A percentile compares a stretch with the other conserved stretches of the same genome.
These are phyloP conservation scores for Synchiropus splendidus DNA, from an alignment of 2,113 vertebrate genomes.

Conservation along the genomic window DNA sequence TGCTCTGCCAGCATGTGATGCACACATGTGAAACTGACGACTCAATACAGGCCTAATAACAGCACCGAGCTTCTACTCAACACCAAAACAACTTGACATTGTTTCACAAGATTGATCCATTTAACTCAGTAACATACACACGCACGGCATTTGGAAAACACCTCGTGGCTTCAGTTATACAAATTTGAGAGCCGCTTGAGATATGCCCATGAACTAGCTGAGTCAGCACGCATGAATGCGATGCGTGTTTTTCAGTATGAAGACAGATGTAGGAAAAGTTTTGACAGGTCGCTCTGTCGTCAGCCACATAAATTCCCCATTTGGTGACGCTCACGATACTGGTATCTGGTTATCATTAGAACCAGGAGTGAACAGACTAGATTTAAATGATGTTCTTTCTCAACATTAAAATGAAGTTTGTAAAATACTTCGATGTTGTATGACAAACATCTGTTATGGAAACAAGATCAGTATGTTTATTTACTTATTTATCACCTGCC, in stretches of 20 bases:
- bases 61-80: slow-evolving; percentile 5
- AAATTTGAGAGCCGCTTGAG: slow-evolving; percentile 8
- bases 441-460: too few species aligned
- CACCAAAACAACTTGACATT: slow-evolving; percentile 22
- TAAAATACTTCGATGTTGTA: too few species aligned
- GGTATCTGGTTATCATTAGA: slow-evolving; percentile 2
- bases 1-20: too few species aligned
- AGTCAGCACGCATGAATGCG: background rate
- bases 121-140: slow-evolving; percentile 3
- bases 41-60: background rate
- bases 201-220: slow-evolving; percentile 6
- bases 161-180: slow-evolving; percentile 21
- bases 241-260: background rate
- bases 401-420: too few species aligned
- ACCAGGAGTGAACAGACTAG: too few species aligned
- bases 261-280: too few species aligned
- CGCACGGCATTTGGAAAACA: slow-evolving; percentile 9
- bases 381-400: too few species aligned
- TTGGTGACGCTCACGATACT: slow-evolving; percentile 7
- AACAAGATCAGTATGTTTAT: too few species aligned
- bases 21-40: slow-evolving; percentile 5
- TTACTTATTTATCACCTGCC: too few species aligned
- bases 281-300: slow-evolving; percentile 3
- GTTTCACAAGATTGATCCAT: background rate
- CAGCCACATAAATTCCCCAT: background rate